A percentile compares a stretch with the other conserved stretches of the same genome.
Conservation (phyloP, 2,888 invertebrate genomes). For the Salticus scenicus region DNA sequence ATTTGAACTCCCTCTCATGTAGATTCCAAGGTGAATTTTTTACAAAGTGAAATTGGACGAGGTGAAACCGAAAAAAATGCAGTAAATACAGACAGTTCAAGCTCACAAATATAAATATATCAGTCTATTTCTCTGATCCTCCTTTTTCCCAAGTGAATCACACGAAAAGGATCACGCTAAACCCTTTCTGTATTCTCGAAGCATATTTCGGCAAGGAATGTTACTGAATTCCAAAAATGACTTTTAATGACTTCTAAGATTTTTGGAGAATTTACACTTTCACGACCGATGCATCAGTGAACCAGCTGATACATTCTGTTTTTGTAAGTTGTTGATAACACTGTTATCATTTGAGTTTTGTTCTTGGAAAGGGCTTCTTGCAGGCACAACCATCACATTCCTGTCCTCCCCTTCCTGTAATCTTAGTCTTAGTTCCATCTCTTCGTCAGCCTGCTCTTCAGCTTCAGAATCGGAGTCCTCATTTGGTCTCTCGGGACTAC, state of each 20-base stretch:
- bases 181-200: too few species aligned
- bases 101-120: background rate
- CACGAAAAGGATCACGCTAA: too few species aligned
- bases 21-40: background rate
- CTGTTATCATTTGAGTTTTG: constrained; percentile 24
- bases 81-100: background rate
- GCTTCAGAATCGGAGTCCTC: constrained; percentile 44
- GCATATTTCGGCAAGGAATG: too few species aligned
- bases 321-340: constrained; percentile 22
- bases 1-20: background rate
- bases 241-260: too few species aligned
- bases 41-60: background rate
- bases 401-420: constrained; percentile 65
- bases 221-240: too few species aligned
- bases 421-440: constrained; percentile 49
- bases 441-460: constrained; percentile 28
- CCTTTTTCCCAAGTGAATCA: too few species aligned
- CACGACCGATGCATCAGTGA: constrained; percentile 39
- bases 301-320: constrained; percentile 23
- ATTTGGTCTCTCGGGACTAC: constrained; percentile 45
- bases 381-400: constrained; percentile 59
- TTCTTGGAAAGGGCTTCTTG: constrained; percentile 34
- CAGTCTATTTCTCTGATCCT: background rate
- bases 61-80: background rate
- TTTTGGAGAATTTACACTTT: background rate